Base-by-base conservation (phyloP, 2,888 invertebrate species). In the Pammene aurita region DNA sequence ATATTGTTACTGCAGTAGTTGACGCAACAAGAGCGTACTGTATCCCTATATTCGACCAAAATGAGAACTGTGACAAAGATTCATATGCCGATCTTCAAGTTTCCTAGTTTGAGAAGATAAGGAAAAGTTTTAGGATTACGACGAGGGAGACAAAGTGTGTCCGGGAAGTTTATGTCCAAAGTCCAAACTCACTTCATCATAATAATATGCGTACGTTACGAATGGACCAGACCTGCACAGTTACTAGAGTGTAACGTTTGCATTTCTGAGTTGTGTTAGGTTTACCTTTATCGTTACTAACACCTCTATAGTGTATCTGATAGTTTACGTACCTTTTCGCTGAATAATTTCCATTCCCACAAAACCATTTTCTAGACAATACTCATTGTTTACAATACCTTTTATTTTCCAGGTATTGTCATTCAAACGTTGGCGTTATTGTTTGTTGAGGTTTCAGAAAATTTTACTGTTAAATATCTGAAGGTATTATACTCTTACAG, bases 331-430 rank as follows among this genome's bases (percentile, higher is more conserved):
- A 44, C 26, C 26, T 26, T 26, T 68, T 68, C 68, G 35, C 48
- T 13, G 48, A 63, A 50, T 42, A 42, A 55, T 58, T 63, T 57
- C 52, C 63, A 26, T 68, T 68, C 68, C 57, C 68, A 68, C 52
- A 42, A 42, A 66, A 44, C 68, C 52, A 52, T 58, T 52, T 58
- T 14, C 63, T 68, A 68, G 68, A 68, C 68, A 68, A 68, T 68
- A 58, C 50, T 44, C 57, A 68, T 68, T 68, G 68, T 68, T 52
- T 68, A 57, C n/a, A 52, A 57, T 63, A 58, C 57, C 57, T 63
- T 50, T 63, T 52, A 68, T 68, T 68, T 68, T 57, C 63, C 56
- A 48, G 34, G 57, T 68, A 68, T 68, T 68, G 67, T 67, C 50
- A 57, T 61, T 61, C 18, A 68, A 57, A 68, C 63, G 63, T 44